A percentile compares a stretch with the other conserved stretches of the same genome.
Conservation (phyloP, 1,140 invertebrate species). For the Orussus abietinus region DNA sequence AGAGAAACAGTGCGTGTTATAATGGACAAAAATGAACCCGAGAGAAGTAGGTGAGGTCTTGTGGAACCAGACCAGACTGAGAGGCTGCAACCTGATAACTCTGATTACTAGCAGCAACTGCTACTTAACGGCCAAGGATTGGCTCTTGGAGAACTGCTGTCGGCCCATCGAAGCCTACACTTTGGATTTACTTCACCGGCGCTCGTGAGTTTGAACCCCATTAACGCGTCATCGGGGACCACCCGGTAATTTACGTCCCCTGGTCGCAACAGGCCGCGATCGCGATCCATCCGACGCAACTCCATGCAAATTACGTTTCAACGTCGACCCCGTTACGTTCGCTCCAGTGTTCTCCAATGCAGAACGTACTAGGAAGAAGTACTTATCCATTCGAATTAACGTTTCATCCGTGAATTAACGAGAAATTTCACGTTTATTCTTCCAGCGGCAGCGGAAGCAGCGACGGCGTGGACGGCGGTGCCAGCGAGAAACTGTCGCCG, state of each 20-base stretch:
- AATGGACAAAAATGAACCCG: constrained; percentile 31
- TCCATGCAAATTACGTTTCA: too few relatives aligned
- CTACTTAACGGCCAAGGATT: constrained; percentile 44
- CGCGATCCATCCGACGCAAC: too few relatives aligned
- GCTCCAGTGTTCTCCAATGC: too few relatives aligned
- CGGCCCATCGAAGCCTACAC: constrained; percentile 21
- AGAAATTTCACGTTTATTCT: too few relatives aligned
- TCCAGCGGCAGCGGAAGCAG: constrained; percentile 49
- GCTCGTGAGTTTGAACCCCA: constrained; percentile 32
- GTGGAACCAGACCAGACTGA: constrained; percentile 32
- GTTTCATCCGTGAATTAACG: too few relatives aligned
- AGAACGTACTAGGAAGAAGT: too few relatives aligned
- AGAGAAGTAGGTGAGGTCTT: constrained; percentile 33
- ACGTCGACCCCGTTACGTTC: too few relatives aligned
- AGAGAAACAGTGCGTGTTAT: constrained; percentile 13
- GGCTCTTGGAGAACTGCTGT: constrained; percentile 40
- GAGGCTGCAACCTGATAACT: constrained; percentile 45
- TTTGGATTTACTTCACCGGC: constrained; percentile 21
- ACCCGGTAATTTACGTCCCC: too few relatives aligned
- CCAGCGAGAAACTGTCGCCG: constrained; percentile 47
- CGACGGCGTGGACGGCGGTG: constrained; percentile 46
- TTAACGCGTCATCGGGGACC: too few relatives aligned
- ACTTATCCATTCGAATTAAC: too few relatives aligned
- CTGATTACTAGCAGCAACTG: constrained; percentile 46
- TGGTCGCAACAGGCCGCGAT: too few relatives aligned